These are phyloP conservation scores for Dipodomys merriami DNA, from an alignment of 2,113 vertebrate species.

Conservation along the genomic window DNA sequence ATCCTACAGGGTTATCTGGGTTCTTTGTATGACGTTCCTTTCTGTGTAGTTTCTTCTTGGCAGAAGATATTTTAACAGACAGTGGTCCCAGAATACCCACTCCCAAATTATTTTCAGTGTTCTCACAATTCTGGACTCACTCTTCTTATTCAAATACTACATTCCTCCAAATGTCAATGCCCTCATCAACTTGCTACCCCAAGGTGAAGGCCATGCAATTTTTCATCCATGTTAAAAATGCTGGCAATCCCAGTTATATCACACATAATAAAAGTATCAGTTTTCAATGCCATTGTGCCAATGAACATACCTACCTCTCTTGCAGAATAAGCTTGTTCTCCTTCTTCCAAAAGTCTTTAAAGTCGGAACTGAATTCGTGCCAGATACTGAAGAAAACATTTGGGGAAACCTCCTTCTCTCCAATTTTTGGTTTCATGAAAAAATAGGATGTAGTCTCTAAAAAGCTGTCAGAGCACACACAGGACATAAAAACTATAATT, in stretches of 20 bases:
- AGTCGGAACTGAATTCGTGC: slow-evolving; percentile 98
- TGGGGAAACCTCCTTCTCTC: slow-evolving; percentile 96
- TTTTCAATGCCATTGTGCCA: slow-evolving; percentile 80
- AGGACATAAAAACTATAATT: too few relatives aligned
- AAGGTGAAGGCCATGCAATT: slow-evolving; percentile 2
- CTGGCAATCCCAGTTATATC: slow-evolving; percentile 37
- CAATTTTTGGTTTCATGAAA: slow-evolving; percentile 95
- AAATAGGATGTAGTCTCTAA: slow-evolving; percentile 94
- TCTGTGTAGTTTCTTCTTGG: background rate
- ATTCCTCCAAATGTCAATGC: slow-evolving; percentile 23
- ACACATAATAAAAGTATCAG: slow-evolving; percentile 62
- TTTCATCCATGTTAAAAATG: slow-evolving; percentile 54
- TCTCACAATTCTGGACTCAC: background rate
- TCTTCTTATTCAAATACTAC: background rate
- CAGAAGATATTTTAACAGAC: background rate
- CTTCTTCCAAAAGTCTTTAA: slow-evolving; percentile 98
- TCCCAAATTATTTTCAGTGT: background rate
- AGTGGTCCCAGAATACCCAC: background rate
- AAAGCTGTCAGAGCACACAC: slow-evolving; percentile 89
- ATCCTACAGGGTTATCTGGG: too few relatives aligned
- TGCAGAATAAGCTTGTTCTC: slow-evolving; percentile 97
- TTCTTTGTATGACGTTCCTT: background rate
- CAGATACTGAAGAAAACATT: slow-evolving; percentile 96
- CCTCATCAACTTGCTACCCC: background rate
- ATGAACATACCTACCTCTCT: slow-evolving; percentile 91